Percentiles rank a stretch among this genome's conserved stretches.
Evolutionary conservation across 2,888 invertebrate species (phyloP).

Genomic region (Drosophila nigritarsus): DNA sequence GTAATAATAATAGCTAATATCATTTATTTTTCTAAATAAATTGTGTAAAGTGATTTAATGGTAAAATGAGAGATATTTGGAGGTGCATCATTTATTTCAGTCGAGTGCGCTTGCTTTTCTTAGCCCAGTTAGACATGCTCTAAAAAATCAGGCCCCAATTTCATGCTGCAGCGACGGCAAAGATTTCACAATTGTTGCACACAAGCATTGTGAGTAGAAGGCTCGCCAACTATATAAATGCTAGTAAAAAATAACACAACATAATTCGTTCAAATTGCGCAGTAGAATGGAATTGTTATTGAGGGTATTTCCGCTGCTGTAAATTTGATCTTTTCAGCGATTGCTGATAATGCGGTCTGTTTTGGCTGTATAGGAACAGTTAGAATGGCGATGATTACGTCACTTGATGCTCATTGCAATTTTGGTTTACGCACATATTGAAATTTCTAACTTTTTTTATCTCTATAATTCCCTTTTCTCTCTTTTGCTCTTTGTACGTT

Average conservation of each 20-base stretch:
- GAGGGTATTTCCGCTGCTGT: background rate
- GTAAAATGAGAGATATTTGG: background rate
- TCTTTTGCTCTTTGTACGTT: conserved; percentile 9
- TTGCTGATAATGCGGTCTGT: conserved; percentile 6
- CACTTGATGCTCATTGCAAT: conserved; percentile 19
- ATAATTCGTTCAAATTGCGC: conserved; percentile 3
- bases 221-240: conserved; percentile 46
- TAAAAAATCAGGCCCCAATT: conserved; percentile 47
- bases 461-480: background rate
- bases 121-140: conserved; percentile 38
- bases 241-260: conserved; percentile 40
- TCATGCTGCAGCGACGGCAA: conserved; percentile 28
- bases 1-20: background rate
- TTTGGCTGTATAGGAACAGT: background rate
- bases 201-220: conserved; percentile 6
- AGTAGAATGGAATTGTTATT: conserved; percentile 1
- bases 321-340: conserved; percentile 3
- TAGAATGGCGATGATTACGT: conserved; percentile 16
- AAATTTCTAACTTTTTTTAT: conserved; percentile 14
- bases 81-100: conserved; percentile 18
- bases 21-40: background rate
- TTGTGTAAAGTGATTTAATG: background rate
- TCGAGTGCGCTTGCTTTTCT: background rate
- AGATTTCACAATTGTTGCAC: conserved; percentile 44
- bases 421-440: conserved; percentile 1